Conservation (phyloP, 2,797 vertebrate genomes). For the Crenichthys baileyi region DNA sequence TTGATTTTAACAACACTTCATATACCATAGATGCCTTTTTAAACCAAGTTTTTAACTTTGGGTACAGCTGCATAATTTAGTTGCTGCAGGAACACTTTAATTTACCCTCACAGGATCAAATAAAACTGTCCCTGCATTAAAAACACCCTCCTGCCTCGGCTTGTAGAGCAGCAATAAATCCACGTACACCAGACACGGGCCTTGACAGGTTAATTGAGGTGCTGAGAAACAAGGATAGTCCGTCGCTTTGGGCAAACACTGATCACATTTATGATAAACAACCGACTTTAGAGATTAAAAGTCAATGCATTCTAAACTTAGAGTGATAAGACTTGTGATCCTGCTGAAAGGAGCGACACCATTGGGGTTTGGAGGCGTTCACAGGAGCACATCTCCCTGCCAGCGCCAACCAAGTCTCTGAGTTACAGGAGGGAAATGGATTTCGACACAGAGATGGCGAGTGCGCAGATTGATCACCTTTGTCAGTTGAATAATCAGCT, state of each 20-base stretch:
- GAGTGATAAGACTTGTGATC: conserved; percentile 21
- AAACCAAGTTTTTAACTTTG: neutral
- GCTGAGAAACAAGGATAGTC: conserved; percentile 17
- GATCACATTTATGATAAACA: conserved; percentile 29
- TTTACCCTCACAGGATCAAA: conserved; percentile 18
- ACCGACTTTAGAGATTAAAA: conserved; percentile 36
- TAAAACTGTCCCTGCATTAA: conserved; percentile 34
- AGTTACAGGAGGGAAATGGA: conserved; percentile 39
- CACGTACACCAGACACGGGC: neutral
- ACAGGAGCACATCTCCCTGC: conserved; percentile 2
- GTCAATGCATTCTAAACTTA: conserved; percentile 15
- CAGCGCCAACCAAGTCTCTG: conserved; percentile 24
- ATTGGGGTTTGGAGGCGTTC: conserved; percentile 20
- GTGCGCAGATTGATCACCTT: conserved; percentile 50
- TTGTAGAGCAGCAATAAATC: conserved; percentile 24
- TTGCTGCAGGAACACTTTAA: conserved; percentile 20
- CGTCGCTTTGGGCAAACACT: conserved; percentile 1
- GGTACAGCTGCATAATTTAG: neutral
- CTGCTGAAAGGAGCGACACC: conserved; percentile 14
- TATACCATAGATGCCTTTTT: neutral
- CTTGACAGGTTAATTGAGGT: conserved; percentile 26
- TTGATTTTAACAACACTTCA: neutral
- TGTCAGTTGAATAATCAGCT: conserved; percentile 62
- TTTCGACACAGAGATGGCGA: conserved; percentile 31
- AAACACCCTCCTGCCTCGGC: conserved; percentile 19